phyloP scores from a whole-genome alignment of 1,140 invertebrate genomes.

The Pteromalus puparum region DNA sequence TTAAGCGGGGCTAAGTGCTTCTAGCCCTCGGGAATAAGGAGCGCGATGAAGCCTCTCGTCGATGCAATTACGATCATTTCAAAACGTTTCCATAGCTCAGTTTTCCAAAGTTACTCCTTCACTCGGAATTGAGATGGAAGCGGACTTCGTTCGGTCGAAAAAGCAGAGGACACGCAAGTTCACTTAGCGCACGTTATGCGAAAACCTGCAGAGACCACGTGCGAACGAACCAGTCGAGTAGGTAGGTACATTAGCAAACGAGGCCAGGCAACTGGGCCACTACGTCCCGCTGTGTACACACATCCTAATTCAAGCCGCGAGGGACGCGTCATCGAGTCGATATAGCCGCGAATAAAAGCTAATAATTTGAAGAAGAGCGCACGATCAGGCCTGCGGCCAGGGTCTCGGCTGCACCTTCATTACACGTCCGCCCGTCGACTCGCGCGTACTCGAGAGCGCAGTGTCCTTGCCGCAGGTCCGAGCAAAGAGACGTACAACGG shows the following conservation, averaged over 20 bases:
- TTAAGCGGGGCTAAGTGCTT: slow-evolving; percentile 36
- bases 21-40: slow-evolving; percentile 26
- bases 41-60: slow-evolving; percentile 25
- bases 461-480: slow-evolving; percentile 44
- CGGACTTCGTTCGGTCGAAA: no score
- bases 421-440: no score
- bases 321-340: slow-evolving; percentile 21
- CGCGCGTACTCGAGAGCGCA: not conserved
- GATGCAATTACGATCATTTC: slow-evolving; percentile 25
- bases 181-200: not conserved
- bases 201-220: no score
- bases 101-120: no score
- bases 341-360: slow-evolving; percentile 29
- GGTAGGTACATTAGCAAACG: no score
- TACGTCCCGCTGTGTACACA: not conserved
- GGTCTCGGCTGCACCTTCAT: not conserved
- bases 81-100: no score
- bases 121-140: no score
- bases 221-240: not conserved
- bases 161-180: no score
- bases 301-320: slow-evolving; percentile 19
- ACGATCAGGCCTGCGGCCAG: not conserved
- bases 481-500: not conserved
- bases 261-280: not conserved
- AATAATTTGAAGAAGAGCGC: not conserved